phyloP scores from a whole-genome alignment of 1,140 invertebrate species.

The Phenacoccus solenopsis region DNA sequence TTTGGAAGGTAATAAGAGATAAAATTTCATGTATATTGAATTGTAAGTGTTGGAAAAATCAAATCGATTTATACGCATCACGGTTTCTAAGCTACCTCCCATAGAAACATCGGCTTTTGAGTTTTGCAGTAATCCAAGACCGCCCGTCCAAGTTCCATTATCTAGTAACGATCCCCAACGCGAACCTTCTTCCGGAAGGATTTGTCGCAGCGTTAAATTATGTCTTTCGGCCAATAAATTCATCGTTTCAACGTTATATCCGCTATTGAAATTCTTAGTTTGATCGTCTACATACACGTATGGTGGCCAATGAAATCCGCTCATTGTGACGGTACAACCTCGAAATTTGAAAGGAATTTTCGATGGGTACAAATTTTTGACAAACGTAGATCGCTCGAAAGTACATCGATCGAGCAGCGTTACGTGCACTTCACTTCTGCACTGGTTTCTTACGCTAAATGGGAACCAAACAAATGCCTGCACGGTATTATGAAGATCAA shows the following conservation, averaged over 20 bases:
- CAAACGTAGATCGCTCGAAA: neutral
- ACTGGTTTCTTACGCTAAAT: neutral
- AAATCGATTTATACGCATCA: neutral
- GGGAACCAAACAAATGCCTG: neutral
- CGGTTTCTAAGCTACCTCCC: neutral
- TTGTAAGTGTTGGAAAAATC: neutral
- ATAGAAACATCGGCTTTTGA: neutral
- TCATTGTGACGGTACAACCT: neutral
- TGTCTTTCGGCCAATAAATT: neutral
- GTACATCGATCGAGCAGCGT: neutral
- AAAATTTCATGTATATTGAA: neutral
- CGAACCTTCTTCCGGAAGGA: neutral
- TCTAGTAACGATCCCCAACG: neutral
- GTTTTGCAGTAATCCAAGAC: neutral
- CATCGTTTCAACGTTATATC: neutral
- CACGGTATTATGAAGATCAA: neutral
- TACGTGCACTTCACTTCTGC: neutral
- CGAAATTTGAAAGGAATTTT: neutral
- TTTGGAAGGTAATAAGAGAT: neutral
- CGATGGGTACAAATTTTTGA: neutral
- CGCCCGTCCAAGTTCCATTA: conserved; percentile 7
- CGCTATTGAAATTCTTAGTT: neutral
- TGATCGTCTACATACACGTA: neutral
- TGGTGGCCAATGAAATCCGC: conserved; percentile 3
- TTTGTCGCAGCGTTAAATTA: neutral